Evolutionary conservation across 2,797 vertebrate species (phyloP).

Genomic region (Myripristis murdjan): DNA sequence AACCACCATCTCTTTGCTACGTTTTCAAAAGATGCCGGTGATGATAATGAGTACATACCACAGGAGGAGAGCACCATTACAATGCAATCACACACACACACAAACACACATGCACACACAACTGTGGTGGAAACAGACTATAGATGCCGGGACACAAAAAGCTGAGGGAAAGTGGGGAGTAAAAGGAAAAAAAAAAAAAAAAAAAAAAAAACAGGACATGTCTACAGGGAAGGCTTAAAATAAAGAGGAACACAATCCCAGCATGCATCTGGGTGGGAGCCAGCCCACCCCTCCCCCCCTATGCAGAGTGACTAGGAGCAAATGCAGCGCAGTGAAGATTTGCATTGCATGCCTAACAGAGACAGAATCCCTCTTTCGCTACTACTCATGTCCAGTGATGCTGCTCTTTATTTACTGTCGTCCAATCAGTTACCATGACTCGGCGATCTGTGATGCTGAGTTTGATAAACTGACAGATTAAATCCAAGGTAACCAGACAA

Average conservation of each 20-base stretch:
- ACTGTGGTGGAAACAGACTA: constrained; percentile 34
- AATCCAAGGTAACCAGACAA: constrained; percentile 49
- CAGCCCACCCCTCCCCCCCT: constrained; percentile 60
- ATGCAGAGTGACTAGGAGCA: constrained; percentile 73
- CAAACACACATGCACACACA: constrained; percentile 49
- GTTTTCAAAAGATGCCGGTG: constrained; percentile 31
- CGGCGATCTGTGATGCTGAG: constrained; percentile 61
- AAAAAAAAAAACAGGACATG: constrained; percentile 85
- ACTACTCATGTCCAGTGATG: constrained; percentile 53
- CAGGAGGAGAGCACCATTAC: constrained; percentile 49
- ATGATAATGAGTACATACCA: constrained; percentile 30
- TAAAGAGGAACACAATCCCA: constrained; percentile 89
- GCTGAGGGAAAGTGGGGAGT: constrained; percentile 60
- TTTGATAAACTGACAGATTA: constrained; percentile 59
- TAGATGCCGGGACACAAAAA: constrained; percentile 64
- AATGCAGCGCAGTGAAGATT: constrained; percentile 71
- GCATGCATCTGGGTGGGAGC: constrained; percentile 84
- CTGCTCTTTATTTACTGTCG: constrained; percentile 63
- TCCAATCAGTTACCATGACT: constrained; percentile 71
- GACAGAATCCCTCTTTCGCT: constrained; percentile 60
- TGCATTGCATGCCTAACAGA: constrained; percentile 64
- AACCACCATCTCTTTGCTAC: constrained; percentile 28
- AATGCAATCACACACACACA: constrained; percentile 41
- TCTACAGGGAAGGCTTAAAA: constrained; percentile 90
- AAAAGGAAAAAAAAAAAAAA: too few relatives aligned